Evolutionary conservation across 35 echinoderm and acorn worm genomes (phyloP), one percentile per base, ranked within the genome.

Genomic region (Holothuria glaberrima): DNA sequence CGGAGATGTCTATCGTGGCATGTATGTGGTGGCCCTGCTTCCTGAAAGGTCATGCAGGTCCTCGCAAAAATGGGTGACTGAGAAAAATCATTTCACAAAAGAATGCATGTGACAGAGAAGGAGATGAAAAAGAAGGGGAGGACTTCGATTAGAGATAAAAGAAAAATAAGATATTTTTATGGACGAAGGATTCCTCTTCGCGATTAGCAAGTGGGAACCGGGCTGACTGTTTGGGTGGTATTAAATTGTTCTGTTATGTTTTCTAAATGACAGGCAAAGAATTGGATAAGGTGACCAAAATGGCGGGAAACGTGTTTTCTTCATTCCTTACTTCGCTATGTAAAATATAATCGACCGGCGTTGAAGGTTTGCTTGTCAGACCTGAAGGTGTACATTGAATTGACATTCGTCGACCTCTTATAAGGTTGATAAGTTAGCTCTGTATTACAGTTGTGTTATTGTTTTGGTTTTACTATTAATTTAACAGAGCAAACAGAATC

Each of bases 21-120:
- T 78, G 74, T 78, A 48, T 48, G 74, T 48, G 74, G 38, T 48
- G 74, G 74, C 74, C 74, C 74, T 14, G 74, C 74, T 78, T 78
- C 74, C 74, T 78, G 74, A 78, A 78, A 78, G 74, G 74, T 78
- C 74, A 78, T 9, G 21, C 21, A 48, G 74, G 74, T 78, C 74
- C n/a, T 7, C 74, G 35, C 44, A 78, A 78, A 78, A 78, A 78
- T 78, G 74, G 74, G 74, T 78, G 74, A 78, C 74, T 41, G 44
- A 26, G 71, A 45, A 48, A 78, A 78, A 78, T 78, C 74, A 48
- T n/a, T 45, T 14, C 12, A 30, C 74, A 48, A 54, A 78, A 78
- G 74, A 78, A 78, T 78, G 74, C 74, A 48, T 52, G 74, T 78
- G 74, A 78, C 74, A 78, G 38, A 38, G 18, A n/a, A 78, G 41